Base-by-base conservation (phyloP, 2,888 invertebrate species). In the Selenia dentaria region DNA sequence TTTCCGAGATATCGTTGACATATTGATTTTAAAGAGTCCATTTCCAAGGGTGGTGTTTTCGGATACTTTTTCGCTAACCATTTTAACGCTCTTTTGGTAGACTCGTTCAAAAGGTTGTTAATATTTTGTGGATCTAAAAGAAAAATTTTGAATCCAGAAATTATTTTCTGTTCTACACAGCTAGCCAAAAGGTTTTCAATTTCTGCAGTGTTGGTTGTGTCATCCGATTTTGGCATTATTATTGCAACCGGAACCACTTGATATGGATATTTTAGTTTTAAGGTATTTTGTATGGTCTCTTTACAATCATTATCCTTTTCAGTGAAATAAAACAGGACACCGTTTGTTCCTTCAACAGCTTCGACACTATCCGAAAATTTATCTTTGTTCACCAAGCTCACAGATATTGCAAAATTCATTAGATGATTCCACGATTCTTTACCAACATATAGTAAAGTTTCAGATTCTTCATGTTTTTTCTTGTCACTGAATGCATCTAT, bases 1-100 rank as follows among this genome's bases (percentile, higher is more conserved):
- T 92, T 91, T 3, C 93, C 93, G 6, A 94, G 75, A 57, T 92
- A 89, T 37, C 87, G 79, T 42, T 91, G 78, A 41, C 94, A 78
- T 58, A 93, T 92, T 1, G 90, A 87, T 48, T 89, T 82, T 6
- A 94, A 66, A 26, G 83, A 81, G 66, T 93, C 91, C 65, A 94
- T 90, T 82, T 93, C 92, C 25, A 94, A 64, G 0, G 88, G 83
- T 28, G 92, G 92, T 13, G 76, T 79, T 52, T 79, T 77, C 32
- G 91, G 88, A 48, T 71, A 85, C 57, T 81, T 89, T 62, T 83
- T 89, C n/a, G 91, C 91, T 58, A 92, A 72, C 84, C 91, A 93
- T 62, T 79, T 87, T 43, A 90, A 64, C 12, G 86, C 85, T 42
- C 68, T 75, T 70, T 81, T 89, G 3, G 89, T 82, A 16, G 63